A percentile compares a stretch with the other conserved stretches of the same genome.
phyloP scores from a whole-genome alignment of 1,140 invertebrate genomes.

The Gonioctena quinquepunctata region DNA sequence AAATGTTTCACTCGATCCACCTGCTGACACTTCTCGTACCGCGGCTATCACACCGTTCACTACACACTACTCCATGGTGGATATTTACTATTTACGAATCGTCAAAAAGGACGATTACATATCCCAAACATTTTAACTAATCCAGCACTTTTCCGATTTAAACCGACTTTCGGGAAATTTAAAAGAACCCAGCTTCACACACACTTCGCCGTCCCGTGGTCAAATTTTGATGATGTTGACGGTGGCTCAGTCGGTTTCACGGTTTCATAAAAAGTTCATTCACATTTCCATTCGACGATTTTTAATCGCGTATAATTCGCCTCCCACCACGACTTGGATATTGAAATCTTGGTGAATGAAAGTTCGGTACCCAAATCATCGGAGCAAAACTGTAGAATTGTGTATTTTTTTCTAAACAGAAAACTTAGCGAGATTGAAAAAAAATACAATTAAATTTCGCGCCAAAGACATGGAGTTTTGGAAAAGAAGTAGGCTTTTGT shows the following conservation, averaged over 20 bases:
- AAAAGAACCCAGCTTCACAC: constrained; percentile 20
- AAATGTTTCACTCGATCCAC: constrained; percentile 39
- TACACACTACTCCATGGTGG: constrained; percentile 20
- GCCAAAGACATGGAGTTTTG: background rate
- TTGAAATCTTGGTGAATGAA: background rate
- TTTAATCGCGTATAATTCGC: background rate
- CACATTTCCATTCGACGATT: constrained; percentile 31
- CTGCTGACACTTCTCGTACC: constrained; percentile 47
- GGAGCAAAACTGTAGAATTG: background rate
- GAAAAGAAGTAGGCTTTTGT: too few species aligned
- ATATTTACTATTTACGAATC: constrained; percentile 30
- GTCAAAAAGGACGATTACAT: constrained; percentile 36
- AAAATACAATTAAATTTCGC: background rate
- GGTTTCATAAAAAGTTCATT: constrained; percentile 48
- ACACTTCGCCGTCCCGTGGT: constrained; percentile 33
- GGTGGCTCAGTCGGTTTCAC: constrained; percentile 41
- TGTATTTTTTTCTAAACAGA: background rate
- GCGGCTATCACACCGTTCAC: constrained; percentile 20
- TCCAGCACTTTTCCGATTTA: constrained; percentile 4
- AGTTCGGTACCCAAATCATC: background rate
- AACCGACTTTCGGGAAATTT: constrained; percentile 23
- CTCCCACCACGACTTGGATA: background rate
- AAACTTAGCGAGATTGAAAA: background rate
- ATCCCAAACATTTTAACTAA: constrained; percentile 31
- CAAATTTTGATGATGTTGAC: constrained; percentile 45